Evolutionary conservation across 2,888 invertebrate species (phyloP), one percentile per base, ranked within the genome.

Genomic region (Euphydryas editha): DNA sequence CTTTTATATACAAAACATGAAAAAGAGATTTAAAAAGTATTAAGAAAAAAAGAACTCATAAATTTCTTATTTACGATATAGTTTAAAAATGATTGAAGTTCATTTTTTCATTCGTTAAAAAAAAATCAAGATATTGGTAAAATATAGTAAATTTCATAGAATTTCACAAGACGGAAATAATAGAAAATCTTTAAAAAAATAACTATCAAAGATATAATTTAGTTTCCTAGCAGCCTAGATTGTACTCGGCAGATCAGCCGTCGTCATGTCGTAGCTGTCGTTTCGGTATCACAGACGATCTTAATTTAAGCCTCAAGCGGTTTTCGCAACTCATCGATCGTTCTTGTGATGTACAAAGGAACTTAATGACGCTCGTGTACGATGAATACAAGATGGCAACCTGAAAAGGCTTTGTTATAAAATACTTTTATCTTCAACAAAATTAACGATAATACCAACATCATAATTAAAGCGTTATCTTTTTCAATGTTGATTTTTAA

Each of bases 301-400:
- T 90, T 84, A 87, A 90, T 87, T 86, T 85, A 85, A 83, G 78
- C 81, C 79, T 83, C 82, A 79, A 88, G 85, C 82, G 85, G 82
- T 86, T 87, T 85, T 84, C 80, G 81, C 84, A 84, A 83, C 83
- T 86, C 85, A 82, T 79, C 78, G 80, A 83, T 76, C 76, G 80
- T 78, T 80, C 80, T 73, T 79, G 74, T 75, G 72, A 69, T 76
- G 71, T 79, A 87, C 85, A 87, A 88, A 88, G 84, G 82, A 80
- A 85, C 81, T 84, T 88, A 90, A 89, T 87, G 88, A 87, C 79
- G 81, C 81, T 79, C 73, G 79, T 80, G 78, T 78, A 82, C 81
- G 64, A 76, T 85, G 86, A 87, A 87, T 86, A 85, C 82, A 79
- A 79, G 83, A 84, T 84, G 77, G 78, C 76, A 72, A 73, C 74